phyloP scores from a whole-genome alignment of 2,113 vertebrate genomes.

The Odobenus rosmarus region DNA sequence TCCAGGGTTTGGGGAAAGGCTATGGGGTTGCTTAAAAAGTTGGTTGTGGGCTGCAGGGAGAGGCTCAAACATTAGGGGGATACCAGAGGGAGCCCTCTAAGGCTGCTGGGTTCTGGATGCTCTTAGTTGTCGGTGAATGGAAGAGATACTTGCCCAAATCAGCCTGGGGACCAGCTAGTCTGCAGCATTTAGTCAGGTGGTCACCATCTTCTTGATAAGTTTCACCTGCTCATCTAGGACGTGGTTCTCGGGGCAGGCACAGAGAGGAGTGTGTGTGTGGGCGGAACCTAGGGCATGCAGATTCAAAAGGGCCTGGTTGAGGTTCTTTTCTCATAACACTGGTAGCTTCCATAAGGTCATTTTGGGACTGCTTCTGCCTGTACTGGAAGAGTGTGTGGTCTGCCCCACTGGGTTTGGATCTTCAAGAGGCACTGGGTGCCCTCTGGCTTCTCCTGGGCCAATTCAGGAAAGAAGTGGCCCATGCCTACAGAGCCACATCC shows the following conservation, averaged over 20 bases:
- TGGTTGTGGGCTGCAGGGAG: neutral
- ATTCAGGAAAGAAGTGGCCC: neutral
- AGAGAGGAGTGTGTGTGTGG: neutral
- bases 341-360: neutral
- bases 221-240: neutral
- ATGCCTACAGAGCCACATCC: neutral
- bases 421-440: neutral
- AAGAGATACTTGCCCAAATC: neutral
- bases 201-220: neutral
- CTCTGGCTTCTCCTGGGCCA: neutral
- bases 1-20: neutral
- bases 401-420: neutral
- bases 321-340: neutral
- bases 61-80: neutral
- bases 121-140: neutral
- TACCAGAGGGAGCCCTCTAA: neutral
- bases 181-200: neutral
- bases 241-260: neutral
- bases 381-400: neutral
- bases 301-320: neutral
- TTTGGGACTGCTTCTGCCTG: neutral
- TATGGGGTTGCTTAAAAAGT: neutral
- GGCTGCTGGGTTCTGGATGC: neutral
- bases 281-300: neutral
- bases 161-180: neutral